A percentile compares a stretch with the other conserved stretches of the same genome.
phyloP scores from a whole-genome alignment of 1,140 invertebrate species.

The Macrobrachium rosenbergii region DNA sequence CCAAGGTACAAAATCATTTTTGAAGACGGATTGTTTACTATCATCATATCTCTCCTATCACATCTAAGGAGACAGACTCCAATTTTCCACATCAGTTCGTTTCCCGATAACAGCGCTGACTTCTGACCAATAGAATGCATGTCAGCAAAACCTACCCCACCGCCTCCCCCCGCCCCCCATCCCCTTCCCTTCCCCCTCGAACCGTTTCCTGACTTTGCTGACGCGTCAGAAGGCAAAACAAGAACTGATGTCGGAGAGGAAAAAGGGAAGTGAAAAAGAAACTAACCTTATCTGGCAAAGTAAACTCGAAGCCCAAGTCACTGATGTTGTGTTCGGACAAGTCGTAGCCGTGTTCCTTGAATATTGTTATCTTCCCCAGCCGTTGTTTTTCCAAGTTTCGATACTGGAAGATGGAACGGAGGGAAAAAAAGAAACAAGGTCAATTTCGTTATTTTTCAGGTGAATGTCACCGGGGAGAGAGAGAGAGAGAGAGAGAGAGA shows the following conservation, averaged over 20 bases:
- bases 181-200: no score
- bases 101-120: no score
- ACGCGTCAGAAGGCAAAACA: no score
- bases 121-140: no score
- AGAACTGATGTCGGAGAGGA: no score
- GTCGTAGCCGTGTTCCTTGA: constrained; percentile 58
- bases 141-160: not conserved
- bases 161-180: no score
- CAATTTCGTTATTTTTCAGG: not conserved
- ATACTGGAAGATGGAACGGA: constrained; percentile 34
- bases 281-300: constrained; percentile 56
- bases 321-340: constrained; percentile 61
- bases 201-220: no score
- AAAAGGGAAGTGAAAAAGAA: no score
- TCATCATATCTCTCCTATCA: not conserved
- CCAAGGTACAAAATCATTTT: not conserved
- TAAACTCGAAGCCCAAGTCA: constrained; percentile 59
- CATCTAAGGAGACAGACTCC: no score
- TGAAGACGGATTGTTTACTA: no score
- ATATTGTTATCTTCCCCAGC: constrained; percentile 59
- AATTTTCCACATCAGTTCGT: no score
- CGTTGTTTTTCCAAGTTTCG: constrained; percentile 55
- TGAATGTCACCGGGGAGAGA: not conserved
- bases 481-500: constrained; percentile 32
- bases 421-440: not conserved